Conservation (phyloP, 2,888 invertebrate species). For the Girardia tigrina region DNA sequence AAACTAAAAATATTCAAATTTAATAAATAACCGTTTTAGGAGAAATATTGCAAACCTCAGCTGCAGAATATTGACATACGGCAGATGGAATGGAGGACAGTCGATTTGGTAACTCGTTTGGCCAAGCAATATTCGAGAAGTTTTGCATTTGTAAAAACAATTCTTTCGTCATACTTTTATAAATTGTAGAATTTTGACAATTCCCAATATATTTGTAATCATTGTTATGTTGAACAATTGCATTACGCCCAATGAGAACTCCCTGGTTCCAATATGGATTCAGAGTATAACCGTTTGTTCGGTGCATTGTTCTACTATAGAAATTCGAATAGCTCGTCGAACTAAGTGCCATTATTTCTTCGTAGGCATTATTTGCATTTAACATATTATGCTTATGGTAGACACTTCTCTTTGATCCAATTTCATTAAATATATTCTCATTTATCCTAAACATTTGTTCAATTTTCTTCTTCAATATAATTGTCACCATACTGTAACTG, state of each 20-base stretch:
- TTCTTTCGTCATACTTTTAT: background rate
- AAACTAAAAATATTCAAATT: too few species aligned
- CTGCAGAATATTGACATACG: background rate
- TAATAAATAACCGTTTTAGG: too few species aligned
- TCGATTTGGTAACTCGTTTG: background rate
- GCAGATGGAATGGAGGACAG: background rate
- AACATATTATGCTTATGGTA: background rate
- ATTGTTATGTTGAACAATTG: too few species aligned
- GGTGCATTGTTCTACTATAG: background rate
- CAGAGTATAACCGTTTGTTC: background rate
- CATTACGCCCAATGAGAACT: background rate
- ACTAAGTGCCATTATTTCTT: background rate
- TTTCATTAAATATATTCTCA: background rate
- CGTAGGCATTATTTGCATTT: background rate
- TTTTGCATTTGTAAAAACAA: background rate
- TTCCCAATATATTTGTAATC: too few species aligned
- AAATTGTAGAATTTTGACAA: too few species aligned
- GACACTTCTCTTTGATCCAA: background rate
- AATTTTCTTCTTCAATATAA: too few species aligned
- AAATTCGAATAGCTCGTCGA: background rate
- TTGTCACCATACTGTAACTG: background rate
- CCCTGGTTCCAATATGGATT: background rate
- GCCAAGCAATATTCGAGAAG: background rate
- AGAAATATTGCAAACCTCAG: too few species aligned
- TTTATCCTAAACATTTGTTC: background rate